phyloP scores from a whole-genome alignment of 2,888 invertebrate species.

The Drosophila antonietae region DNA sequence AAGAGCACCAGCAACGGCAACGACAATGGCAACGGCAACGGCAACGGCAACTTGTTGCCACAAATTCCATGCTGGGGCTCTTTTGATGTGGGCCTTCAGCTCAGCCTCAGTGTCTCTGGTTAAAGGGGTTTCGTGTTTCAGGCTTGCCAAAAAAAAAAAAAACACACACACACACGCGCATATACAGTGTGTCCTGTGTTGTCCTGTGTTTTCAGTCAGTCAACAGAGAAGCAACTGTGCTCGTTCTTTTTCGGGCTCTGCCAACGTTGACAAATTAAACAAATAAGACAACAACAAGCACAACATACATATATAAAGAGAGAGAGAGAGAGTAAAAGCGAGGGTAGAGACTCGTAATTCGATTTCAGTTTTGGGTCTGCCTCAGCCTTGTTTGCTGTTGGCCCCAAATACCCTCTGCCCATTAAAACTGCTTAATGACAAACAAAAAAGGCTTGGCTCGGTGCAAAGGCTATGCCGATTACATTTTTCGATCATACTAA shows the following conservation, averaged over 20 bases:
- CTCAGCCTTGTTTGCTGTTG: slow-evolving; percentile 6
- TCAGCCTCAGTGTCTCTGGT: background rate
- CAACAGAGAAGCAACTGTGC: slow-evolving; percentile 42
- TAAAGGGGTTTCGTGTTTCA: slow-evolving; percentile 5
- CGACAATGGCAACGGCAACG: slow-evolving; percentile 24
- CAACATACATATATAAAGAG: slow-evolving; percentile 6
- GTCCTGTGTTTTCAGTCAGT: slow-evolving; percentile 30
- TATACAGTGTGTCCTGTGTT: background rate
- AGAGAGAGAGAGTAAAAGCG: background rate
- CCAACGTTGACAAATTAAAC: slow-evolving; percentile 70
- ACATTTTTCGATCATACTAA: background rate
- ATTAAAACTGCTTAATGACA: background rate
- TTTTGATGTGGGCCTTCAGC: slow-evolving; percentile 3
- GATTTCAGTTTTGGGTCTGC: slow-evolving; percentile 51
- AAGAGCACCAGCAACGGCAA: slow-evolving; percentile 35
- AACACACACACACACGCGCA: background rate
- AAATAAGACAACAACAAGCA: slow-evolving; percentile 66
- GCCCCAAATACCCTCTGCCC: slow-evolving; percentile 11
- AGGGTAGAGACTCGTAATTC: slow-evolving; percentile 52
- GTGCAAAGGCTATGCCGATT: background rate
- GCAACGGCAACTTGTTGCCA: slow-evolving; percentile 55
- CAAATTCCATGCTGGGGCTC: slow-evolving; percentile 13
- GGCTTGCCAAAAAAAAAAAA: background rate
- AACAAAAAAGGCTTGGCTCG: background rate
- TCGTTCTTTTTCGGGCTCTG: slow-evolving; percentile 6